These are phyloP conservation scores for Drosophila aff. DNA, from an alignment of 1,140 invertebrate species.

Conservation along the genomic window DNA sequence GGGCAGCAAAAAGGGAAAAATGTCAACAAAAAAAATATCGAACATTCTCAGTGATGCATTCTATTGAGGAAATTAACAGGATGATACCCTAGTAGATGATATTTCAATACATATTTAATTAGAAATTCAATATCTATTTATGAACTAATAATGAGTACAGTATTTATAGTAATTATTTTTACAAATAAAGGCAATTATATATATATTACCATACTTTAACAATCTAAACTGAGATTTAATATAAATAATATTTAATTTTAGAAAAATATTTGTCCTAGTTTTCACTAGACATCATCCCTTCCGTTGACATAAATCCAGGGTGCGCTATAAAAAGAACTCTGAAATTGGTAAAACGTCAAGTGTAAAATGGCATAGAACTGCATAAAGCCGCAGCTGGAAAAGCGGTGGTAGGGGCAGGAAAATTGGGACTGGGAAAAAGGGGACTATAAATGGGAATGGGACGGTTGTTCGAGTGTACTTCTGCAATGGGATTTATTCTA, in stretches of 20 bases:
- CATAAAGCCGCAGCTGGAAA: conserved; percentile 68
- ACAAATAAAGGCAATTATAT: no score
- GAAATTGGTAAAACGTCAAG: conserved; percentile 82
- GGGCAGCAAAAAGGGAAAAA: conserved; percentile 35
- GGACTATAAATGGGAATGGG: conserved; percentile 2
- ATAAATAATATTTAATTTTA: not conserved
- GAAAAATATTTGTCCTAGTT: not conserved
- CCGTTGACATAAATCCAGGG: conserved; percentile 6
- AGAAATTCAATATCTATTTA: fast-evolving
- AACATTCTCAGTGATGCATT: conserved; percentile 11
- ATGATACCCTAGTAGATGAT: conserved; percentile 2
- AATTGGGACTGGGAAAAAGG: conserved; percentile 1
- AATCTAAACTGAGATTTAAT: not conserved
- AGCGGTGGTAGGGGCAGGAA: conserved; percentile 4
- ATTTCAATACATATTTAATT: not conserved
- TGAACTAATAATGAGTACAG: not conserved
- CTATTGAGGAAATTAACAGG: not conserved
- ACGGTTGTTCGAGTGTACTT: conserved; percentile 57
- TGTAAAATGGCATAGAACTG: conserved; percentile 73
- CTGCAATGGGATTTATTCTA: conserved; percentile 64
- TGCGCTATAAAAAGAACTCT: conserved; percentile 41
- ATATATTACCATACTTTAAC: no score
- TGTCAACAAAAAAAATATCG: conserved; percentile 44
- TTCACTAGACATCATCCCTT: not conserved
- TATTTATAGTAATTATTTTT: no score